Evolutionary conservation across 2,888 invertebrate genomes (phyloP).

Genomic region (Cephus nigrinus): DNA sequence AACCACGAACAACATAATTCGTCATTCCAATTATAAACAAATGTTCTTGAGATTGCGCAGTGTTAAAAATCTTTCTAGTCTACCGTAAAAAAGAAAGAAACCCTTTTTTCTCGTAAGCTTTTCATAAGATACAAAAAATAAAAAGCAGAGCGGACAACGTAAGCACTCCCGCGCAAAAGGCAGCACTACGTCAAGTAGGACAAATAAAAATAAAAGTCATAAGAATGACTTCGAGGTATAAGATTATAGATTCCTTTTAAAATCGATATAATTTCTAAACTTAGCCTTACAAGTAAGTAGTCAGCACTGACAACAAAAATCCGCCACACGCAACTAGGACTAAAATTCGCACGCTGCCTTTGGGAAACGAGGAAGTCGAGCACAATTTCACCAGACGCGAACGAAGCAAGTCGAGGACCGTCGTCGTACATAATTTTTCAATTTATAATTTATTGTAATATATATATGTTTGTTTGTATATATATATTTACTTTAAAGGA

Average conservation of each 20-base stretch:
- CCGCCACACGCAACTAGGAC: neutral
- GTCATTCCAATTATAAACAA: neutral
- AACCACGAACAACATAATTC: neutral
- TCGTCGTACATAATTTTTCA: neutral
- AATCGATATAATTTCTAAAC: constrained; percentile 25
- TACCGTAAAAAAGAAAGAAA: neutral
- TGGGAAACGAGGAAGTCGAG: neutral
- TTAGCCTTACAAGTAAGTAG: neutral
- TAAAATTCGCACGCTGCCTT: neutral
- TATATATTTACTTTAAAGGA: neutral
- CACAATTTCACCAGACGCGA: neutral
- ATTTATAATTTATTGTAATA: neutral
- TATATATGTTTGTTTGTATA: neutral
- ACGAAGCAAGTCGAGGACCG: neutral
- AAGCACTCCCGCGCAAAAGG: neutral
- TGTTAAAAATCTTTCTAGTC: neutral
- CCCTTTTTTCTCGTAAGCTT: neutral
- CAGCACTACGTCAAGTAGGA: neutral
- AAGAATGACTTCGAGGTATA: neutral
- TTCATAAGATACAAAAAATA: neutral
- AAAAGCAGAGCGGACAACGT: neutral
- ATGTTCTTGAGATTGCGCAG: neutral
- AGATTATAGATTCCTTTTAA: constrained; percentile 15
- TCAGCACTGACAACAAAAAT: neutral
- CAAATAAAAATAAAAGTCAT: neutral